Base-by-base conservation (phyloP, 2,888 invertebrate genomes). In the Biston stratarius region DNA sequence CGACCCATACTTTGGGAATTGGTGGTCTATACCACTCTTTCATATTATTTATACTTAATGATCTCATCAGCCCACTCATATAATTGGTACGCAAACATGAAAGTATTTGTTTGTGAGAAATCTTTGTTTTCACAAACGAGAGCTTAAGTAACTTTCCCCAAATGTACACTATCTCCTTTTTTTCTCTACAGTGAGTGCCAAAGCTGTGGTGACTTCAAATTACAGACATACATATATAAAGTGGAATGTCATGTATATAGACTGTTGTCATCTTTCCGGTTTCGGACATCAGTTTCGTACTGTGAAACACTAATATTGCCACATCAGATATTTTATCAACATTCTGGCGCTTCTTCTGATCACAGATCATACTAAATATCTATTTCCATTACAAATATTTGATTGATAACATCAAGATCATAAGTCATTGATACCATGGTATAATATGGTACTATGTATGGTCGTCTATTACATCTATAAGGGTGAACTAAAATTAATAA, bases 241-340 rank as follows among this genome's bases (percentile, higher is more conserved):
- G 40, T 56, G 14, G 44, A 33, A 42, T 33, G 55, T 33, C 14
- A 53, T 38, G n/a, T n/a, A n/a, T n/a, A n/a, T n/a, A 10, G 45
- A 14, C 24, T 24, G 24, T 24, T 57, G 56, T 33, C 45, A 34
- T 45, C 6, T 45, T 45, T 45, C 57, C 57, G 45, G 45, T 57
- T 57, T 57, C 45, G 57, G 12, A 12, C 34, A 57, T 45, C 45
- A 45, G 57, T 57, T 57, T 36, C 44, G 36, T 52, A 45, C 48
- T 12, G n/a, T n/a, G 12, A 6, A 48, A 24, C 15, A 0, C 24
- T 7, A n/a, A n/a, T n/a, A 15, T 11, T 9, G 5, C 9, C 5
- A 15, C 15, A 11, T 9, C 11, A 47, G 15, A 48, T 24, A 11
- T 33, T 48, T 15, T 33, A n/a, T 48, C 10, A 48, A 24, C 15